phyloP scores from a whole-genome alignment of 2,113 vertebrate species.

The Amblyornis subalaris region DNA sequence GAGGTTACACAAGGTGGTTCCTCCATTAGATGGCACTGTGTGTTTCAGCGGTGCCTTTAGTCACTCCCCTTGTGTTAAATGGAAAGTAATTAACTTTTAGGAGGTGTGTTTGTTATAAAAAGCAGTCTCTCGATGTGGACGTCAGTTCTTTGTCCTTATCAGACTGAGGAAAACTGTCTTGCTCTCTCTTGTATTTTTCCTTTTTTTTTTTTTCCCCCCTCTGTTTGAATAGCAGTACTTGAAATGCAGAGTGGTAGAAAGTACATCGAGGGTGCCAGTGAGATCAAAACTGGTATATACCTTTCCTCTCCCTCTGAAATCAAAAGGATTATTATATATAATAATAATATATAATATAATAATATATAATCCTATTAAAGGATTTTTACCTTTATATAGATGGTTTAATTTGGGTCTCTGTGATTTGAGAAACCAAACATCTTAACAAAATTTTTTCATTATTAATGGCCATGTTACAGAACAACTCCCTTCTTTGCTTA shows the following conservation, averaged over 20 bases:
- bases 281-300: neutral
- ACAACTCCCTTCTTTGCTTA: neutral
- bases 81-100: neutral
- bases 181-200: too few species aligned
- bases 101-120: slow-evolving; percentile 2
- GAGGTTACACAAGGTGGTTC: neutral
- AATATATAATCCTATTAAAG: too few species aligned
- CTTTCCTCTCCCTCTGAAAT: neutral
- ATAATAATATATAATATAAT: too few species aligned
- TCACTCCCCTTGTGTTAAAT: neutral
- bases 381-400: neutral
- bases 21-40: slow-evolving; percentile 42
- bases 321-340: neutral
- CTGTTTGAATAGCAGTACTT: neutral
- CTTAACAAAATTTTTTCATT: neutral
- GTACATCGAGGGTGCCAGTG: neutral
- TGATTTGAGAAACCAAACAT: neutral
- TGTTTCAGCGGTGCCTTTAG: neutral
- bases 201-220: accelerated
- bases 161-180: neutral
- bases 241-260: neutral
- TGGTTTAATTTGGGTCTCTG: neutral
- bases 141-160: neutral
- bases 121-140: neutral
- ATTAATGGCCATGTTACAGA: neutral